Evolutionary conservation across 2,888 invertebrate genomes (phyloP), one percentile per base, ranked within the genome.

Genomic region (Coelinius sp.): DNA sequence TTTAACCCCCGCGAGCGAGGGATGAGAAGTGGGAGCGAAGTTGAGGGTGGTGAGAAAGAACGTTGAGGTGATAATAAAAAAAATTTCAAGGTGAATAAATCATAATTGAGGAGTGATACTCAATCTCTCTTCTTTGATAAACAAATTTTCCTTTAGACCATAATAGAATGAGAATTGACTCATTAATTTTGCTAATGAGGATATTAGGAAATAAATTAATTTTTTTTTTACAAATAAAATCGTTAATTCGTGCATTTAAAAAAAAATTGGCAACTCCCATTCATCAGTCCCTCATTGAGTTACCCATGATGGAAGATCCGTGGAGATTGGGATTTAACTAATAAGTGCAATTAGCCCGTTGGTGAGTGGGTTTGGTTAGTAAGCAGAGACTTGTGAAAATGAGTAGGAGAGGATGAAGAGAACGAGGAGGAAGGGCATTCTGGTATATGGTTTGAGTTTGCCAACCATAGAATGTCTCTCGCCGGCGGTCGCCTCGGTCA

Each of bases 401-500:
- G 46, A 17, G 2, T 49, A 8, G 46, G 46, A n/a, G 41, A n/a
- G 41, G 46, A 14, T 8, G 17, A 17, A 49, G 20, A 49, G 20
- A 17, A 1, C 65, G 25, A n/a, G 14, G 17, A 14, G 14, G n/a
- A 14, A 14, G 46, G 24, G 46, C 31, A 41, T 8, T 8, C 20
- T 49, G 38, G 25, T 49, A 56, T 64, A 56, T 64, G 52, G 59
- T 67, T 67, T 25, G 38, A 82, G 84, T 83, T 83, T 84, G 75
- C 82, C 82, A 82, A 84, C 83, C 81, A 82, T 82, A 80, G 83
- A 82, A 81, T 81, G 84, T 85, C 84, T 84, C 82, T 76, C 74
- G 73, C 68, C 69, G 85, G 85, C 84, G 81, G 82, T 81, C 86
- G 86, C 82, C 83, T 86, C 87, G 87, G 87, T 88, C 87, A 88